Conservation (phyloP, 2,113 vertebrate genomes). For the Dromas ardeola region DNA sequence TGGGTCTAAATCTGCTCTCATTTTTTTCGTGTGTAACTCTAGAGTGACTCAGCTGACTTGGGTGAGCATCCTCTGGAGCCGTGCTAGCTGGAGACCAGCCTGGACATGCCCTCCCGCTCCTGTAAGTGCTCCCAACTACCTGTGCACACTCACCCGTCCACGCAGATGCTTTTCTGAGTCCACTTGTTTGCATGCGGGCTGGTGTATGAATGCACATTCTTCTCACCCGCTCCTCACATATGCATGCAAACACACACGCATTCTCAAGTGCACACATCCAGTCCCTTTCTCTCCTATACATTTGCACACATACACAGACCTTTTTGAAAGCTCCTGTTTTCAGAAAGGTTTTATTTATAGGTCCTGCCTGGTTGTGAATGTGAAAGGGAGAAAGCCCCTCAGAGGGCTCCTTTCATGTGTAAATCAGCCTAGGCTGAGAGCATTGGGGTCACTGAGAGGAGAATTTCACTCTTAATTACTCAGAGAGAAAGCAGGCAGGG, state of each 20-base stretch:
- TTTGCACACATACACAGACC: slow-evolving; percentile 47
- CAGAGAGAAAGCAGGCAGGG: slow-evolving; percentile 70
- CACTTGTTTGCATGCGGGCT: background rate
- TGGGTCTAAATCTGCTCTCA: background rate
- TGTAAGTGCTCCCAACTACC: background rate
- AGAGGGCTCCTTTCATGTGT: slow-evolving; percentile 80
- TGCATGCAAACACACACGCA: slow-evolving; percentile 35
- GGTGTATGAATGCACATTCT: background rate
- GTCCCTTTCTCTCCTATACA: slow-evolving; percentile 1
- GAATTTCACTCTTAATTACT: slow-evolving; percentile 83
- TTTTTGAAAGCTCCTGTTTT: slow-evolving; percentile 74
- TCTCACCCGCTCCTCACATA: background rate
- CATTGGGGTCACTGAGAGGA: slow-evolving; percentile 74
- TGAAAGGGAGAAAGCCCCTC: slow-evolving; percentile 77
- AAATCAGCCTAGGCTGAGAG: slow-evolving; percentile 76
- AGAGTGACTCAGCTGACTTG: background rate
- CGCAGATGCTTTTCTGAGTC: background rate
- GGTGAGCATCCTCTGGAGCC: background rate
- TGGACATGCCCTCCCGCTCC: background rate
- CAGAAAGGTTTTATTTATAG: slow-evolving; percentile 80
- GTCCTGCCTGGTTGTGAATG: slow-evolving; percentile 71
- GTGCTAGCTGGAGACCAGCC: background rate
- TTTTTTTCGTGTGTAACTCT: background rate
- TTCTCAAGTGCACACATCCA: slow-evolving; percentile 30
- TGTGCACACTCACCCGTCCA: background rate